Base-by-base conservation (phyloP, 2,113 vertebrate genomes). In the Platysternon megacephalum region DNA sequence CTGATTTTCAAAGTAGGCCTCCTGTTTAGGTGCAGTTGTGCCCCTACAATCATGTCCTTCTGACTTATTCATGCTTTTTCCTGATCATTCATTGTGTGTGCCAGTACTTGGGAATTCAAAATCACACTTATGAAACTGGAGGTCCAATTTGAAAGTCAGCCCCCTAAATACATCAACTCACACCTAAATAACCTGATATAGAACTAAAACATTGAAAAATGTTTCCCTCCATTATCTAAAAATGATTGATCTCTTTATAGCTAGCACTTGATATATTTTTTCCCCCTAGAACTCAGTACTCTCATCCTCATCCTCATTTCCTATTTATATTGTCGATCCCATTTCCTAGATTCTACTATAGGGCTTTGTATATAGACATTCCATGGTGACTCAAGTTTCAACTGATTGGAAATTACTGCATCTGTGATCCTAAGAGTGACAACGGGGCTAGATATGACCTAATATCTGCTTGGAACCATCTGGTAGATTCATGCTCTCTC, bases 141-240 rank as follows among this genome's bases (percentile, higher is more conserved):
- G 49, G 5, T 29, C 8, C 14, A 28, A 39, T 16, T 2, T 53
- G 46, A 83, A 24, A 5, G 3, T 4, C 55, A 55, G 2, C 12
- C n/a, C 32, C 16, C 24, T n/a, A 85, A 72, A 35, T 6, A 3
- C 22, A 56, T 21, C 49, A 56, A 26, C 14, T n/a, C 11, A 11
- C 1, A 35, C n/a, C 16, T 29, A n/a, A 44, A 5, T 8, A 82
- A 11, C 51, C 0, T 29, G 11, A 29, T 16, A 2, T 35, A 49
- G 49, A 74, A 84, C 7, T 4, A 42, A 56, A 85, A 9, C 6
- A 42, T 6, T 72, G 3, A 8, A 26, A 61, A 10, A 61, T 9
- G 8, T 28, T 79, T 85, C 21, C 21, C 12, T 35, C 14, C 16
- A 19, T 68, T n/a, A n/a, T 85, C 28, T 86, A 44, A 32, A 55